phyloP scores from a whole-genome alignment of 1,140 invertebrate genomes.

The Planococcus citri region DNA sequence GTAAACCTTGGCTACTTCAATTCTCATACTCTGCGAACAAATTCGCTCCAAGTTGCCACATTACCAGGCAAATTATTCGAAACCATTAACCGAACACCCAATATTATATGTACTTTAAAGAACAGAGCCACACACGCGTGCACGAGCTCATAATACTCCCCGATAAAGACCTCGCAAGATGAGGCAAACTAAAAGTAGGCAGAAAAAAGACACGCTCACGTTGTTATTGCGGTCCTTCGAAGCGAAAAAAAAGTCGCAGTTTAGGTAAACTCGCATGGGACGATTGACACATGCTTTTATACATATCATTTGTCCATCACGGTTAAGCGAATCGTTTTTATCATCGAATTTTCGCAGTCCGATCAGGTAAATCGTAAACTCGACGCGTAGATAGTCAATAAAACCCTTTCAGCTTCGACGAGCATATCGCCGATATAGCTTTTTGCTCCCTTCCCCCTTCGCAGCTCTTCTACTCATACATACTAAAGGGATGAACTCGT shows the following conservation, averaged over 20 bases:
- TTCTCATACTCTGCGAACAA: too few relatives aligned
- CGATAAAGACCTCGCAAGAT: too few relatives aligned
- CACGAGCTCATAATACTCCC: too few relatives aligned
- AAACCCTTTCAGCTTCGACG: conserved; percentile 10
- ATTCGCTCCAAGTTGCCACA: too few relatives aligned
- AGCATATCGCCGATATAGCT: conserved; percentile 6
- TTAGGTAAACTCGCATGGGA: conserved; percentile 17
- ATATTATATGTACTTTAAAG: too few relatives aligned
- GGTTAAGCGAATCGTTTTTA: conserved; percentile 17
- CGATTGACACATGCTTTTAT: conserved; percentile 18
- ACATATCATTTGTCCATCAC: conserved; percentile 20
- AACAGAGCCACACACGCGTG: too few relatives aligned
- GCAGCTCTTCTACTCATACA: neutral
- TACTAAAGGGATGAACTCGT: neutral
- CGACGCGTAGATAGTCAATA: conserved; percentile 10
- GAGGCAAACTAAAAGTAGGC: too few relatives aligned
- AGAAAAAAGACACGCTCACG: too few relatives aligned
- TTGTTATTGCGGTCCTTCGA: conserved; percentile 13
- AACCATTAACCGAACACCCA: too few relatives aligned
- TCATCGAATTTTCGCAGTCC: conserved; percentile 18
- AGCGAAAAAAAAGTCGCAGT: conserved; percentile 14
- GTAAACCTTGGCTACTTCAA: too few relatives aligned
- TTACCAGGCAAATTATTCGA: too few relatives aligned
- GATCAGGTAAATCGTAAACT: conserved; percentile 16
- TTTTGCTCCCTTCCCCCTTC: neutral